phyloP scores from a whole-genome alignment of 2,113 vertebrate species.

The Naja naja region DNA sequence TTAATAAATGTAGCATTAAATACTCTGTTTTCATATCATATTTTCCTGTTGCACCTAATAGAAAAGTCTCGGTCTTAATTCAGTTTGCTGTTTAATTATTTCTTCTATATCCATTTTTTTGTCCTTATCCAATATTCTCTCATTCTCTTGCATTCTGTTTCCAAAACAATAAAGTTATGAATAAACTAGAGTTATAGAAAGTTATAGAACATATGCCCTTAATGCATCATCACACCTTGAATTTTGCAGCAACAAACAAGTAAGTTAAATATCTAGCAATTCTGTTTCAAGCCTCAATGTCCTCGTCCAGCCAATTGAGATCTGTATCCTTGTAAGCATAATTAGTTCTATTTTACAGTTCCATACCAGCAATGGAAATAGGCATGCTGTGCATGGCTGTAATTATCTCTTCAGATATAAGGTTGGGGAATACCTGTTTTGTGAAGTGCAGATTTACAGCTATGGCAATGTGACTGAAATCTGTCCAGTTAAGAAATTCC shows the following conservation, averaged over 20 bases:
- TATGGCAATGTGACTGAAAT: not conserved
- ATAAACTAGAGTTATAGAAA: not conserved
- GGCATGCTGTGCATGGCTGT: not conserved
- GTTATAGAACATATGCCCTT: not conserved
- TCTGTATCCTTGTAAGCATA: not conserved
- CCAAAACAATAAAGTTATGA: not conserved
- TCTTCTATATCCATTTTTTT: no score
- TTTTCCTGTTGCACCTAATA: no score
- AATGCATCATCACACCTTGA: not conserved
- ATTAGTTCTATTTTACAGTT: not conserved
- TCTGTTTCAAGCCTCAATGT: not conserved
- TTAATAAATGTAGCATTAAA: no score
- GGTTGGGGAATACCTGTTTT: not conserved
- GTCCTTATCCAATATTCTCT: no score
- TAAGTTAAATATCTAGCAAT: not conserved
- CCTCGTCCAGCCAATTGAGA: not conserved
- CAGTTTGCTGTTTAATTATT: no score
- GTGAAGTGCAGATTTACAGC: not conserved
- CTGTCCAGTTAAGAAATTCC: not conserved
- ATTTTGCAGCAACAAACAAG: not conserved
- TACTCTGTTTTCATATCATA: no score
- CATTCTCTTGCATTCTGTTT: not conserved
- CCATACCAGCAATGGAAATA: not conserved
- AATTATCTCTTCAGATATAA: not conserved
- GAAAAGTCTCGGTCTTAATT: no score